Conservation (phyloP, 1,140 invertebrate genomes). For the Zaprionus tsacasi region DNA sequence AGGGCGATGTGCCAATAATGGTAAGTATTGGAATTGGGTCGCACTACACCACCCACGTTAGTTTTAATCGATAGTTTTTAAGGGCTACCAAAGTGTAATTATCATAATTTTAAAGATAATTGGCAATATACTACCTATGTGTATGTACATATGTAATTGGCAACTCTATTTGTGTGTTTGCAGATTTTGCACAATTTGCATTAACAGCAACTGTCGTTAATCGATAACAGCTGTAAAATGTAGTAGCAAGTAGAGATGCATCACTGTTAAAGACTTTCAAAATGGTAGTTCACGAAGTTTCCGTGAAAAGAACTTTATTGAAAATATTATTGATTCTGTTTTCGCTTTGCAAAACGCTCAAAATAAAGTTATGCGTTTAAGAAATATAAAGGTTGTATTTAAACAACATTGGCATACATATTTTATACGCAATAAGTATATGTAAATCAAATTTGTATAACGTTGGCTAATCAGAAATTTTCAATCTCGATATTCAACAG, state of each 20-base stretch:
- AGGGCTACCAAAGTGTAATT: not conserved
- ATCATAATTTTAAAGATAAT: not conserved
- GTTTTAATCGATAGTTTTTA: not conserved
- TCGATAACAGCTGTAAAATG: not conserved
- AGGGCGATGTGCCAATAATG: slow-evolving; percentile 74
- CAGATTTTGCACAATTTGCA: not conserved
- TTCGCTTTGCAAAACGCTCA: not conserved
- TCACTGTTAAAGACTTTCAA: not conserved
- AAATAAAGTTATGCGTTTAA: not conserved
- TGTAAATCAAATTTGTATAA: not conserved
- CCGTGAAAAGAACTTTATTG: not conserved
- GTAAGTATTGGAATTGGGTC: slow-evolving; percentile 34
- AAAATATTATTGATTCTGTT: not conserved
- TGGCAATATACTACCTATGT: no score
- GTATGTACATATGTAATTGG: no score
- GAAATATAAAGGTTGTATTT: not conserved
- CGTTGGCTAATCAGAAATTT: slow-evolving; percentile 14
- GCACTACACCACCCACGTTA: not conserved
- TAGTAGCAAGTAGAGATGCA: not conserved
- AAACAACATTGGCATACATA: not conserved
- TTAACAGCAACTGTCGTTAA: not conserved
- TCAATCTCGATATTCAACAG: slow-evolving; percentile 29
- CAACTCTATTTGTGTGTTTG: not conserved
- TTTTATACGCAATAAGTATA: not conserved
- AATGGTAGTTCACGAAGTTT: not conserved